Evolutionary conservation across 2,113 vertebrate species (phyloP).

Genomic region (Caranx melampygus): DNA sequence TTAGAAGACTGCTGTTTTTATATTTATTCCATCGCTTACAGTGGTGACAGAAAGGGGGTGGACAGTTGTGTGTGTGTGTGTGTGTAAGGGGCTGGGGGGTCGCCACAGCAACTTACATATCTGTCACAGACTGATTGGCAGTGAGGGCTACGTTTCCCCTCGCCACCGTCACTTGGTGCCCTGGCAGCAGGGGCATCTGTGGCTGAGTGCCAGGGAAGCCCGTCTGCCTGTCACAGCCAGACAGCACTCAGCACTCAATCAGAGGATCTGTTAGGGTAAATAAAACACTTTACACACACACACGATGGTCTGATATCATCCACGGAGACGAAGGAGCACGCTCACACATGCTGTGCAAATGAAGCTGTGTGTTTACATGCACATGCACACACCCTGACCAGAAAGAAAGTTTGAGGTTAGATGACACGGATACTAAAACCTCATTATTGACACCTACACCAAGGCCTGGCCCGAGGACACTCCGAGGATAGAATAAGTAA

Average conservation of each 20-base stretch:
- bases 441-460: conserved; percentile 50
- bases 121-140: conserved; percentile 67
- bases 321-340: conserved; percentile 35
- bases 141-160: conserved; percentile 15
- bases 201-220: conserved; percentile 55
- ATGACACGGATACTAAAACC: conserved; percentile 25
- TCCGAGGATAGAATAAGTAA: conserved; percentile 45
- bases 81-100: neutral
- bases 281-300: conserved; percentile 43
- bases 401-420: conserved; percentile 36
- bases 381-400: neutral
- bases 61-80: conserved; percentile 28
- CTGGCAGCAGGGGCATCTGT: conserved; percentile 59
- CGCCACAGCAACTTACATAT: conserved; percentile 45
- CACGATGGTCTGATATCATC: conserved; percentile 47
- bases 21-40: conserved; percentile 59
- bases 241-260: conserved; percentile 57
- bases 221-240: conserved; percentile 67
- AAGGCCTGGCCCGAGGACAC: conserved; percentile 38
- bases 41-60: conserved; percentile 54
- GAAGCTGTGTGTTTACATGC: neutral
- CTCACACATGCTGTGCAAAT: conserved; percentile 5
- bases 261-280: conserved; percentile 66
- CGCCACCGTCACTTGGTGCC: conserved; percentile 33
- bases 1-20: conserved; percentile 66